Evolutionary conservation across 2,888 invertebrate species (phyloP).

Genomic region (Parasteatoda lunata): DNA sequence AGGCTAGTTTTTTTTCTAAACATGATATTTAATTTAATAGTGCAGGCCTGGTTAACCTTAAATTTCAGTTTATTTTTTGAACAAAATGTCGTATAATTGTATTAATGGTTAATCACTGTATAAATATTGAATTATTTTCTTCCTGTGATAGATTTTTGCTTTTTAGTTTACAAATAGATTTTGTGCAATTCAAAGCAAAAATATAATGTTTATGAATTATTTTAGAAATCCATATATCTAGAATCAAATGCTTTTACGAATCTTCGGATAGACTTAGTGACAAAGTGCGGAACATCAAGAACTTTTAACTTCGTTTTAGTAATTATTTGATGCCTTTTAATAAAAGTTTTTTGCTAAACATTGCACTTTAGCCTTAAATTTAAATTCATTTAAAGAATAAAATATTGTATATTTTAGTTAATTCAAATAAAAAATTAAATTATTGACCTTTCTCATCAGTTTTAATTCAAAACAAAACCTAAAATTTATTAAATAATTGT

Average conservation of each 20-base stretch:
- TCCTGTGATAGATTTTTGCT: no score
- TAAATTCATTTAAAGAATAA: background rate
- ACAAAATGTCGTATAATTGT: background rate
- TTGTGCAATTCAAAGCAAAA: no score
- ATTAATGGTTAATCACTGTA: background rate
- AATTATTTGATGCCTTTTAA: background rate
- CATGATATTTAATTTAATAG: background rate
- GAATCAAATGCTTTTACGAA: conserved; percentile 27
- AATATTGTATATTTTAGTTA: background rate
- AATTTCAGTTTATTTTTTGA: background rate
- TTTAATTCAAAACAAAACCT: no score
- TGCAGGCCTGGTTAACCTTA: background rate
- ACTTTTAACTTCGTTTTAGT: background rate
- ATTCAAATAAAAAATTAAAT: background rate
- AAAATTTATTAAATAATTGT: no score
- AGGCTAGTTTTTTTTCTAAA: background rate
- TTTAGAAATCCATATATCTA: background rate
- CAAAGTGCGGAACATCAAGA: conserved; percentile 8
- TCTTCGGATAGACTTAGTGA: conserved; percentile 4
- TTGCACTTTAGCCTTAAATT: background rate
- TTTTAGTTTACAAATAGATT: no score
- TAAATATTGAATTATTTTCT: no score
- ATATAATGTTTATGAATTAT: no score
- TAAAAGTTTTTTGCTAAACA: background rate
- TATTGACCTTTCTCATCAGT: no score